Percentiles rank a stretch among this genome's conserved stretches.
Evolutionary conservation across 1,140 invertebrate genomes (phyloP).

Genomic region (Heliconius melpomene): DNA sequence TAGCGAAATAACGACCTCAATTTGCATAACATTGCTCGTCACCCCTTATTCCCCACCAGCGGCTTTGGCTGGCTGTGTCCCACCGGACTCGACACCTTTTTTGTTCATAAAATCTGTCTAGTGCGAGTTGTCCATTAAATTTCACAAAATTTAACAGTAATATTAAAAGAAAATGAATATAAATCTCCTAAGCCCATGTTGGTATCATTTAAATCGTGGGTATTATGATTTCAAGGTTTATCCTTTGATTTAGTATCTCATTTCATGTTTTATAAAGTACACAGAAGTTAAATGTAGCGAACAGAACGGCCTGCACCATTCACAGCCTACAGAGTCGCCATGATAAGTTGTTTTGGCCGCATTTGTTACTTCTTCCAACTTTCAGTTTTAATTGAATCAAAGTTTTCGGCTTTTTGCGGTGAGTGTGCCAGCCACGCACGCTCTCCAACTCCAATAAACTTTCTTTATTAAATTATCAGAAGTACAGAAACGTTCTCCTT

Average conservation of each 20-base stretch:
- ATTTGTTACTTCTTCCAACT: constrained; percentile 75
- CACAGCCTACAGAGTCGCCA: neutral
- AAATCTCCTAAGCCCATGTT: constrained; percentile 33
- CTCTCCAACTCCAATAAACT: constrained; percentile 71
- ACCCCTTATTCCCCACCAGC: constrained; percentile 76
- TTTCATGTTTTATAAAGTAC: constrained; percentile 17
- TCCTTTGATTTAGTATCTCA: constrained; percentile 39
- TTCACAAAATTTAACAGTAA: constrained; percentile 46
- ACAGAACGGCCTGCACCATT: constrained; percentile 11
- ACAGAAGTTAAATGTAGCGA: constrained; percentile 8
- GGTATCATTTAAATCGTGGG: constrained; percentile 18
- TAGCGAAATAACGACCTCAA: constrained; percentile 80
- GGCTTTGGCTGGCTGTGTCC: constrained; percentile 72
- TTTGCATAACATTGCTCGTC: constrained; percentile 81
- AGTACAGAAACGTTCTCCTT: constrained; percentile 77
- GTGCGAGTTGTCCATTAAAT: constrained; percentile 59
- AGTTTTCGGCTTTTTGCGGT: constrained; percentile 79
- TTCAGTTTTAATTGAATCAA: constrained; percentile 80
- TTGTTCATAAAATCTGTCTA: constrained; percentile 66
- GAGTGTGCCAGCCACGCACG: constrained; percentile 77
- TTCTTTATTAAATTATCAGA: constrained; percentile 81
- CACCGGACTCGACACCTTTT: constrained; percentile 72
- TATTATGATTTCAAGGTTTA: constrained; percentile 35
- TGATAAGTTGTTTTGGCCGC: constrained; percentile 49
- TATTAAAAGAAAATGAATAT: constrained; percentile 49